Evolutionary conservation across 2,113 vertebrate species (phyloP), one percentile per base, ranked within the genome.

Genomic region (Paraplagusia blochii): DNA sequence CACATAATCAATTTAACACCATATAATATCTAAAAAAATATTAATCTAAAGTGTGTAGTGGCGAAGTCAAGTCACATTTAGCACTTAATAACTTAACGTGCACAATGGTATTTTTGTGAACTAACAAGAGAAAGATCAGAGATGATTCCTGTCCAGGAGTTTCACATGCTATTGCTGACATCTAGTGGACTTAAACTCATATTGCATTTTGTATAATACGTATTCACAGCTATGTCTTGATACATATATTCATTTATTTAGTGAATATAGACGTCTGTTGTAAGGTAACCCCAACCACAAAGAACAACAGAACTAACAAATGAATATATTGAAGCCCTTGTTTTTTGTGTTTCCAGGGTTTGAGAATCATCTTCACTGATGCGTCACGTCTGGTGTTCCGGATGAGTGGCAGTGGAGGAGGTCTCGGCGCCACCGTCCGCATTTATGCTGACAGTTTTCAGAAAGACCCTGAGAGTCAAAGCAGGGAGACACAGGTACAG

Each of bases 361-460:
- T 99, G 60, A 91, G 94, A 76, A 94, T 99, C 69, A 58, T 94
- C 74, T 97, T 98, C 80, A 90, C 88, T 1, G 94, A 99, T n/a
- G 90, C 91, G 0, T 94, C 96, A 3, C 92, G 97, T 33, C 88
- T 99, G 22, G 91, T 97, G 74, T 99, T 98, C 79, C 89, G 97
- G 72, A 92, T 96, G 83, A 97, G 97, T 29, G 93, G 95, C 40
- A 95, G 94, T n/a, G 94, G 94, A 0, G 91, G 92, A 29, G 93
- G 94, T 1, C 79, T 86, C 40, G 90, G 95, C 49, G 88, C 95
- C 74, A 96, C 92, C 49, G 78, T 98, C 68, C 90, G 97, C 14
- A 94, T 99, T 69, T 98, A 98, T 0, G 96, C 95, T 0, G 97
- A 99, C 86, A 95, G 92, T 86, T 96, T 93, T 0, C 96, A 98